Base-by-base conservation (phyloP, 64 coral and sea anemone species). In the Montipora sp. region DNA sequence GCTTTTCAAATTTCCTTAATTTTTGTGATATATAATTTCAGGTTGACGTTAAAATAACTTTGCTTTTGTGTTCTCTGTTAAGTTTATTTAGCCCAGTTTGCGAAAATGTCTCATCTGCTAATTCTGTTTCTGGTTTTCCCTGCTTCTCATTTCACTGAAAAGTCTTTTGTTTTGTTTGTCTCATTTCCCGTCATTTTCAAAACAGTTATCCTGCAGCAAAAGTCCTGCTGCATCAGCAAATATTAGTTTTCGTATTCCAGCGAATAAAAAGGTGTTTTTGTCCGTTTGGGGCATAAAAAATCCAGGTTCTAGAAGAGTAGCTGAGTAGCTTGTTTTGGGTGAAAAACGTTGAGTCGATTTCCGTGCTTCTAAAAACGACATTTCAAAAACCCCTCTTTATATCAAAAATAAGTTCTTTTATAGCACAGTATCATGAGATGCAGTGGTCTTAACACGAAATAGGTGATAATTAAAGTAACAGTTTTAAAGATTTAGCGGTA, bases 381-480 rank as follows among this genome's bases (percentile, higher is more conserved):
- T 4, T 59, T 48, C 24, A 15, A 23, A 61, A 61, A 61, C 14
- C 11, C 0, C 9, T 81, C 55, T 49, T 59, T 60, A 8, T 81
- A 61, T 81, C 79, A 81, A 16, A 47, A 67, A 67, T 83, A 24
- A 68, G 59, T 22, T 47, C 48, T 83, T 23, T 18, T 16, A 46
- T 21, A 83, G 53, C 48, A 60, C 21, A 13, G 55, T 67, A 48
- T 68, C 57, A 67, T 57, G 7, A 57, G 53, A 70, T 3, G 5
- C 65, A 18, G 65, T 13, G 19, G 13, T 72, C 47, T 19, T 71
- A 61, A 23, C 61, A 50, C n/a, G 9, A 5, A 20, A 72, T 48
- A 85, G 82, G 82, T 71, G 82, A 85, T 85, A 85, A 85, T 85
- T 72, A 23, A 85, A 85, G 82, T 85, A 85, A 85, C 82, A 70